Percentiles rank a stretch among this genome's conserved stretches.
Evolutionary conservation across 2,888 invertebrate genomes (phyloP).

Genomic region (Hedya salicella): DNA sequence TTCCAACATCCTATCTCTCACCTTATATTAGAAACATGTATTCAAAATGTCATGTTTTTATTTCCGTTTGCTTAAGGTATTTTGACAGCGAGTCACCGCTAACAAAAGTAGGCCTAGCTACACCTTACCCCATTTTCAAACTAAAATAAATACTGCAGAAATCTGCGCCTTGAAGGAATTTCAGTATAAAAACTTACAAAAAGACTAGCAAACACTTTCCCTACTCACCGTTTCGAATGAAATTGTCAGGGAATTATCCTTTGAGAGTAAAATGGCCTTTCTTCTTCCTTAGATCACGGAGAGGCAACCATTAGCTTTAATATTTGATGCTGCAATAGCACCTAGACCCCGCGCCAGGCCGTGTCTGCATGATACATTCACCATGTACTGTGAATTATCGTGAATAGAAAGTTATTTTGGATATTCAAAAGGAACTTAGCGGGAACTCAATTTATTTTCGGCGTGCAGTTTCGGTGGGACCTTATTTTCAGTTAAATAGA

Average conservation of each 20-base stretch:
- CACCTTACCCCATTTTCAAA: too few relatives aligned
- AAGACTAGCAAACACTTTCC: background rate
- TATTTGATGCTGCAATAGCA: conserved; percentile 45
- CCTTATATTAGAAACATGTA: too few relatives aligned
- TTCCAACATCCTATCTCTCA: too few relatives aligned
- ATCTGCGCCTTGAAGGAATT: background rate
- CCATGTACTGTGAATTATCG: conserved; percentile 44
- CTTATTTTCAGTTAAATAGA: too few relatives aligned
- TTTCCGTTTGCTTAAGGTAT: too few relatives aligned
- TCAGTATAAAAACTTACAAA: background rate
- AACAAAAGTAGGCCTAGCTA: too few relatives aligned
- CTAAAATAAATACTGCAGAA: too few relatives aligned
- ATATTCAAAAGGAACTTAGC: background rate
- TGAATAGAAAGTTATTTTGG: conserved; percentile 43
- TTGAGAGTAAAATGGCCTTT: conserved; percentile 2
- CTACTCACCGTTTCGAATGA: background rate
- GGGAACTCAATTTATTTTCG: background rate
- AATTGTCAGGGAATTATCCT: conserved; percentile 9
- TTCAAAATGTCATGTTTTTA: too few relatives aligned
- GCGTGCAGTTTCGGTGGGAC: too few relatives aligned
- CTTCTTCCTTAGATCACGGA: conserved; percentile 25
- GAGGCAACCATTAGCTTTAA: conserved; percentile 38
- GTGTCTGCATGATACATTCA: conserved; percentile 30
- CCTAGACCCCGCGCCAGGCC: background rate
- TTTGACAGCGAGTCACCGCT: too few relatives aligned